Base-by-base conservation (phyloP, 2,888 invertebrate genomes). In the Phortica okadai region DNA sequence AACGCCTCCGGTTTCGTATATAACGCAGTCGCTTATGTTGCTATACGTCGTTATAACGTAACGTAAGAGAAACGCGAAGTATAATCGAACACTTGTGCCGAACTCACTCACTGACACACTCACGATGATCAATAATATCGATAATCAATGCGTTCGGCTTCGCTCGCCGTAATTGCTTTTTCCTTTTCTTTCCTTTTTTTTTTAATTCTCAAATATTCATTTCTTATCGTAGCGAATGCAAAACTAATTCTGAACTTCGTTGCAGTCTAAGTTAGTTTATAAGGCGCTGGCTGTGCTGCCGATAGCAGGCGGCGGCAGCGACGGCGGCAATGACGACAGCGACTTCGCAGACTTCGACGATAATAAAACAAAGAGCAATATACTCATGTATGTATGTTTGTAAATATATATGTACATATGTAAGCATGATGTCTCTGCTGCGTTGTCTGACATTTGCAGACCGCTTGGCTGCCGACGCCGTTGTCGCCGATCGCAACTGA, bases 201-300 rank as follows among this genome's bases (percentile, higher is more conserved):
- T 50, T 50, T 50, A 11, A 14, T 33, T 33, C 10, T 8, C 50
- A 8, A 50, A 8, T 50, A 11, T 50, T 11, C 50, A 25, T 11
- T 11, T 16, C 66, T 56, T 74, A 54, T 59, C 69, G 81, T 88
- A 81, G 78, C 82, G 85, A 89, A 88, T 84, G 88, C 86, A 81
- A 88, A 89, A 88, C 84, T 83, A 85, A 81, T 89, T 89, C 88
- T 84, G 88, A 84, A 81, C 83, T 83, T 83, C 84, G 83, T 80
- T 54, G 59, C 59, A 33, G 69, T 6, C 59, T 16, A 54, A 84
- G 84, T 87, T 87, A 85, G 88, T 88, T 88, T 86, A 87, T 87
- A 88, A 88, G 87, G 80, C 81, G 45, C 44, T 54, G 70, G n/a
- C 45, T 74, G 67, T 66, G 70, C 50, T 76, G 44, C n/a, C 72